phyloP scores from a whole-genome alignment of 2,797 vertebrate species.

The Phalloptychus januarius region DNA sequence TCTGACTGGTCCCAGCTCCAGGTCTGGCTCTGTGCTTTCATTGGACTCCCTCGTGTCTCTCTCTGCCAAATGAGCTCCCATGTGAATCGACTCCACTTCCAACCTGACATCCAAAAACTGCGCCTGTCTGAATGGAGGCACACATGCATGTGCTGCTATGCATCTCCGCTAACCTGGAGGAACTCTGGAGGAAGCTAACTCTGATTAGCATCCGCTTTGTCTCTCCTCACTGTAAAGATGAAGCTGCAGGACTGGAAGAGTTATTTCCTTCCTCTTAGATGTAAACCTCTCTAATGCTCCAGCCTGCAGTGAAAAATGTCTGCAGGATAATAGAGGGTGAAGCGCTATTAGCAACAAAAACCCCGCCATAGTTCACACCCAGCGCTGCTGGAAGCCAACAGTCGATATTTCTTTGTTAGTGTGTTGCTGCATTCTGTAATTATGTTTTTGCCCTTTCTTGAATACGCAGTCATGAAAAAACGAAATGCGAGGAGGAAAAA shows the following conservation, averaged over 20 bases:
- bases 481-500: conserved; percentile 58
- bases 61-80: conserved; percentile 78
- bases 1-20: conserved; percentile 51
- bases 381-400: conserved; percentile 49
- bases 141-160: conserved; percentile 47
- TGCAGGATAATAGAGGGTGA: conserved; percentile 48
- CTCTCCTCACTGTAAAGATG: conserved; percentile 31
- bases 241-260: conserved; percentile 28
- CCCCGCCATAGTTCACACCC: conserved; percentile 33
- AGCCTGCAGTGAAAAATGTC: conserved; percentile 34
- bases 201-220: conserved; percentile 4
- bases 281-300: conserved; percentile 28
- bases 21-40: conserved; percentile 70
- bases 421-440: conserved; percentile 68
- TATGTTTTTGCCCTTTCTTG: conserved; percentile 71
- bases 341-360: conserved; percentile 55
- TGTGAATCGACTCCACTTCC: conserved; percentile 61
- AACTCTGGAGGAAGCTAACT: too few species aligned
- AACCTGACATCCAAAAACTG: conserved; percentile 53
- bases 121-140: conserved; percentile 53
- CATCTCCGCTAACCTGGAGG: conserved; percentile 11
- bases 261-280: conserved; percentile 35
- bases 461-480: conserved; percentile 53
- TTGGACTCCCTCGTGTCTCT: conserved; percentile 67
- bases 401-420: conserved; percentile 73